phyloP scores from a whole-genome alignment of 2,888 invertebrate species.

The Diachrysia chrysitis region DNA sequence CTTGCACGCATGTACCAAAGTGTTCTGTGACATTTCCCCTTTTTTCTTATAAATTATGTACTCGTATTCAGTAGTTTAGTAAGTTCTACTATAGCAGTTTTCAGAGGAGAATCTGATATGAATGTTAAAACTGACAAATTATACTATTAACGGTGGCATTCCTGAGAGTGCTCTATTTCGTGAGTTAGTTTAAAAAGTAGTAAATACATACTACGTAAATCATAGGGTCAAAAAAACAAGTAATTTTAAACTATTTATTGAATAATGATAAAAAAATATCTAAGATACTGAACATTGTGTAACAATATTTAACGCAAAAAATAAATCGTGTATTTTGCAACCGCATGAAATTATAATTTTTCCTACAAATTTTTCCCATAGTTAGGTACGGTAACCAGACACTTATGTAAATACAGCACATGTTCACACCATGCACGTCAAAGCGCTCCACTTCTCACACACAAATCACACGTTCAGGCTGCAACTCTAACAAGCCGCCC shows the following conservation, averaged over 20 bases:
- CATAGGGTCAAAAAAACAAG: no score
- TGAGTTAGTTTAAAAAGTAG: no score
- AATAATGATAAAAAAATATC: no score
- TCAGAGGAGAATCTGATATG: neutral
- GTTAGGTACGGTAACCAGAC: neutral
- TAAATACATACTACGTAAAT: no score
- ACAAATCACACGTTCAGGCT: slow-evolving; percentile 52
- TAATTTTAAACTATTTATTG: no score
- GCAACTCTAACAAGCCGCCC: slow-evolving; percentile 66
- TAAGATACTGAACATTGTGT: no score
- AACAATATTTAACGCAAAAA: neutral
- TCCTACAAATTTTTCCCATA: neutral
- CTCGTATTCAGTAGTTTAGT: no score
- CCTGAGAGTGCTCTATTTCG: no score
- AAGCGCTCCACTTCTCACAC: slow-evolving; percentile 37
- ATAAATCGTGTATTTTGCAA: neutral
- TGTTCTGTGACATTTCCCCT: no score
- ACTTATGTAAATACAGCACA: slow-evolving; percentile 23
- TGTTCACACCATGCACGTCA: slow-evolving; percentile 34
- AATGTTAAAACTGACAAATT: neutral
- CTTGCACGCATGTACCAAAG: no score
- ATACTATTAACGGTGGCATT: no score
- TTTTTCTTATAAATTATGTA: no score
- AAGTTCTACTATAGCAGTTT: neutral
- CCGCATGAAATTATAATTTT: neutral